Evolutionary conservation across 2,797 vertebrate species (phyloP), one percentile per base, ranked within the genome.

Genomic region (Darevskia nairensis): DNA sequence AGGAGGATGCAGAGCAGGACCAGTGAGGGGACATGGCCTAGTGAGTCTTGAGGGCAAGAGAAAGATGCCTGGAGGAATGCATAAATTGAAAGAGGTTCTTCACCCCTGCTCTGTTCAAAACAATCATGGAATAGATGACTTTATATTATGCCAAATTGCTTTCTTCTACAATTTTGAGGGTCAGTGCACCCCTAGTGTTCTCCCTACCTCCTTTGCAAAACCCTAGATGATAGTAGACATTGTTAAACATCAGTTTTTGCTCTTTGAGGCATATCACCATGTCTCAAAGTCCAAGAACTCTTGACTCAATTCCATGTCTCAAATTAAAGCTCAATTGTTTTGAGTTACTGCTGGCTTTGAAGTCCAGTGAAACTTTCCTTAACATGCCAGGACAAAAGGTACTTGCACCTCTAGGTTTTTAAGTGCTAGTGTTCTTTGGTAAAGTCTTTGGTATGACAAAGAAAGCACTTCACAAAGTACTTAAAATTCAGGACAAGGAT

Each of bases 401-500:
- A 32, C 91, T 94, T 88, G 35, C 61, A 89, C 39, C 59, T 93
- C 81, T 86, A 25, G 32, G 61, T 93, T 59, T 78, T 87, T 86
- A 71, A 91, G 77, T 81, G 39, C 41, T 82, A 72, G 0, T 0
- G 1, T 72, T 79, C 84, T 78, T 78, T 32, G 55, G 90, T 91
- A 83, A 88, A 44, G 69, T 84, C 76, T 81, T 79, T 85, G 80
- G 15, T 0, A 0, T 0, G 71, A 84, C 85, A 75, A 88, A 85
- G 87, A 68, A 88, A 90, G 44, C 0, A 0, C 61, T 93, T 93
- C 1, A 0, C 80, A 39, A 78, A 79, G 71, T 89, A 78, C 91
- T 94, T 92, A 78, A 89, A 89, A 86, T 86, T 39, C 83, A 92
- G 87, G 89, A 72, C 69, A 84, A 29, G 85, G 91, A 92, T 94